A percentile compares a stretch with the other conserved stretches of the same genome.
phyloP scores from a whole-genome alignment of 2,113 vertebrate species.

The Fukomys damarensis region DNA sequence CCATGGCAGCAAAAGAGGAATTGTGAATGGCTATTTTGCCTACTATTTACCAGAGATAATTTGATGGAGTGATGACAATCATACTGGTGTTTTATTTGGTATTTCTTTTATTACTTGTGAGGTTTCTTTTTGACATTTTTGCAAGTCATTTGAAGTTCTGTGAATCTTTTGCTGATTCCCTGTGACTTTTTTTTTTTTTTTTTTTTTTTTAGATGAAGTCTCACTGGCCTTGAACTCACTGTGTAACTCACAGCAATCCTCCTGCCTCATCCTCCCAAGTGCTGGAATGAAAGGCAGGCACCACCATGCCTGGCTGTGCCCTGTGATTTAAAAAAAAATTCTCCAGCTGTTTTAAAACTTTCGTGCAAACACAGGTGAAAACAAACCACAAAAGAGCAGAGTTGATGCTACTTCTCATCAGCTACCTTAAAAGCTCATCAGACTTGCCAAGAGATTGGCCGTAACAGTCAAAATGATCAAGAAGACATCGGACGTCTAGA shows the following conservation, averaged over 20 bases:
- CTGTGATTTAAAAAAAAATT: neutral
- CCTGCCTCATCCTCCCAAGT: neutral
- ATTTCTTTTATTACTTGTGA: neutral
- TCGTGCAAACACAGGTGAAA: neutral
- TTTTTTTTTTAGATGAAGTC: neutral
- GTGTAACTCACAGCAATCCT: neutral
- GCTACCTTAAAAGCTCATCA: neutral
- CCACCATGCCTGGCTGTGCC: neutral
- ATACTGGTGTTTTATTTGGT: neutral
- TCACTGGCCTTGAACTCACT: neutral
- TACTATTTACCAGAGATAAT: neutral
- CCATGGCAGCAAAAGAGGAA: neutral
- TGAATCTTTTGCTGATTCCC: neutral
- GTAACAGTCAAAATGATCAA: neutral
- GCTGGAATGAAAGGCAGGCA: neutral
- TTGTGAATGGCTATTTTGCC: neutral
- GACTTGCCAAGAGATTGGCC: neutral
- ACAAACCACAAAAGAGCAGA: neutral
- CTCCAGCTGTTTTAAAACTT: neutral
- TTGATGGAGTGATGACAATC: neutral
- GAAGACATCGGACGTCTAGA: neutral
- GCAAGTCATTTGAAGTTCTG: neutral
- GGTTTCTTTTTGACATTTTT: neutral
- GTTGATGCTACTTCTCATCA: neutral
- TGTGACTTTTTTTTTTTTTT: neutral